Evolutionary conservation across 2,113 vertebrate species (phyloP), one percentile per base, ranked within the genome.

Genomic region (Ariopsis seemanni): DNA sequence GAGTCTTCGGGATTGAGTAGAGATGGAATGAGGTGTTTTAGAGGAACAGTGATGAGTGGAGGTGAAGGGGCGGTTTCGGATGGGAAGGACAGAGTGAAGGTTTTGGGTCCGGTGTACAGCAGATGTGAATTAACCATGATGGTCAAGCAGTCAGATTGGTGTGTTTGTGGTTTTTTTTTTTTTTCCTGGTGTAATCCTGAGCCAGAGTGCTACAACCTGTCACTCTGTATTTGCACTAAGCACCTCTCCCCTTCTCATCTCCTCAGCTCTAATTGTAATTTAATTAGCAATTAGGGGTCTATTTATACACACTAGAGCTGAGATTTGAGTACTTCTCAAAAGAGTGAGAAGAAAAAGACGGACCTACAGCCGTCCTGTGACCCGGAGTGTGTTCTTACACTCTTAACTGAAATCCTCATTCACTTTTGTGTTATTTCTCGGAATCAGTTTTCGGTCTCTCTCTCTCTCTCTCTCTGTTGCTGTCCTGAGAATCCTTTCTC

Each of bases 251-350:
- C 92, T 92, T 84, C 93, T 94, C 92, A 93, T 94, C 92, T 92
- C 90, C 92, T 95, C 93, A 92, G 88, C 91, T 88, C 92, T 94
- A 94, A 95, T 95, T 95, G 93, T 94, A 94, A 94, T 94, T 93
- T 93, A 94, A 94, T 94, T 94, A 94, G 92, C 92, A 95, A 94
- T 96, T 94, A 95, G 90, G 88, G 89, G 89, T 95, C 90, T 93
- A 94, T 95, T 95, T 94, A 91, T 93, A 91, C 91, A 88, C 93
- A 88, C 91, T 89, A 93, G 92, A 94, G 92, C 93, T 92, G 91
- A 93, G 94, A 93, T 92, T 94, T 92, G 91, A 85, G 92, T 93
- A 94, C 91, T 93, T 94, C 92, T 94, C 92, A 89, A 94, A 91
- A 92, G 90, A 75, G 57, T 25, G 22, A 87, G 87, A 25, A 63